phyloP scores from a whole-genome alignment of 2,797 vertebrate species.

The Oreochromis grahami region DNA sequence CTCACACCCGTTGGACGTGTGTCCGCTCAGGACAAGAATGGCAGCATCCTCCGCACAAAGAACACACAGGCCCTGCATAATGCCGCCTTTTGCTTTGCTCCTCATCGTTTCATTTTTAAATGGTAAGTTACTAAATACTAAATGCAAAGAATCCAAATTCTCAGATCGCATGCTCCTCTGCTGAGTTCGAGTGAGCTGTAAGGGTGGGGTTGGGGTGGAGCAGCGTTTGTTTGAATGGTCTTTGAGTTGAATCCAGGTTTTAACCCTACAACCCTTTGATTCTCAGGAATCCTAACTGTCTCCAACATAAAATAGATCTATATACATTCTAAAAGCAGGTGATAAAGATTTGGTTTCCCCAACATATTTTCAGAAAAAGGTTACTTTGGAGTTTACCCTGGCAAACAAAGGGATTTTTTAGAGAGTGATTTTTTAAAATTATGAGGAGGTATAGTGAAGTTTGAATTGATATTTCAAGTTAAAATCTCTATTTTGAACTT shows the following conservation, averaged over 20 bases:
- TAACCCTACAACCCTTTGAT: conserved; percentile 60
- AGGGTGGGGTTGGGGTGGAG: conserved; percentile 32
- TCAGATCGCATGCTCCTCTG: background rate
- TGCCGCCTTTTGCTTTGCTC: conserved; percentile 27
- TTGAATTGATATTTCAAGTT: background rate
- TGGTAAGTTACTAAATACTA: conserved; percentile 41
- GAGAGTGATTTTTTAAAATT: background rate
- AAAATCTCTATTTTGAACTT: background rate
- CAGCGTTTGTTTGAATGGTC: conserved; percentile 54
- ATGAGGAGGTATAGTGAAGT: background rate
- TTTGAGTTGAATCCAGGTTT: conserved; percentile 49
- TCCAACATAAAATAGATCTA: background rate
- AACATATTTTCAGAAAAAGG: background rate
- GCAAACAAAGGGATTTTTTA: conserved; percentile 50
- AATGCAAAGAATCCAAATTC: background rate
- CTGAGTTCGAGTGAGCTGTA: background rate
- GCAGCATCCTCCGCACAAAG: conserved; percentile 52
- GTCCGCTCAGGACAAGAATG: conserved; percentile 47
- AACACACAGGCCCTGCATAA: conserved; percentile 3
- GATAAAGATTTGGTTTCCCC: background rate
- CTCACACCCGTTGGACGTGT: conserved; percentile 30
- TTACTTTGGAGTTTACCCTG: background rate
- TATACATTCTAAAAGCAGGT: background rate
- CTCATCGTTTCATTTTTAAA: conserved; percentile 31
- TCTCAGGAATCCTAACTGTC: conserved; percentile 18